These are phyloP conservation scores for Scotopteryx bipunctaria DNA, from an alignment of 2,888 invertebrate genomes.

Conservation along the genomic window DNA sequence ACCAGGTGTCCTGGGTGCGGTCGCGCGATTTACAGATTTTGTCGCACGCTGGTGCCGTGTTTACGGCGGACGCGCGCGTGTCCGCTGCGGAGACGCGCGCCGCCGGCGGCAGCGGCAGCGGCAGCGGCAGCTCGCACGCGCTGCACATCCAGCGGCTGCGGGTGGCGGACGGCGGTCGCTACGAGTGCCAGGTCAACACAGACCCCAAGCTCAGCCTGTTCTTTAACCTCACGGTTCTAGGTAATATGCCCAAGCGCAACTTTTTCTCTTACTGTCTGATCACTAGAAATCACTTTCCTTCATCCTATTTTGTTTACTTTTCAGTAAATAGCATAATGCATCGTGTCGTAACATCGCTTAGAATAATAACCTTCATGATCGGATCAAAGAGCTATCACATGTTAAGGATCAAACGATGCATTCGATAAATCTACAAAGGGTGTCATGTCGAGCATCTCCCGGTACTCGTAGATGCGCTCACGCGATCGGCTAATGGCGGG, in stretches of 20 bases:
- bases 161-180: slow-evolving; percentile 85
- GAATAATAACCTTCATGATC: too few species aligned
- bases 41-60: slow-evolving; percentile 85
- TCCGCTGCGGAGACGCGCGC: slow-evolving; percentile 69
- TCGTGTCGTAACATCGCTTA: not conserved
- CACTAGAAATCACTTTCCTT: too few species aligned
- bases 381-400: not conserved
- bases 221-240: slow-evolving; percentile 85
- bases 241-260: slow-evolving; percentile 68
- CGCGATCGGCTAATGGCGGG: not conserved
- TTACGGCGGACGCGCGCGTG: slow-evolving; percentile 87
- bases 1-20: slow-evolving; percentile 89
- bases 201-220: slow-evolving; percentile 89
- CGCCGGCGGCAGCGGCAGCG: slow-evolving; percentile 66
- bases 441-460: not conserved
- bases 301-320: too few species aligned
- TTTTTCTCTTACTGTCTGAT: too few species aligned
- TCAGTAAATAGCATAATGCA: too few species aligned
- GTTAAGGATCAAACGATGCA: slow-evolving; percentile 12
- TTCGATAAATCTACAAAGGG: slow-evolving; percentile 23
- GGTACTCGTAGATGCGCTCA: not conserved
- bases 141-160: slow-evolving; percentile 85
- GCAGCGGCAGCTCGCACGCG: slow-evolving; percentile 77
- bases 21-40: slow-evolving; percentile 88
- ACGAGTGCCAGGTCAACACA: slow-evolving; percentile 90